Conservation (phyloP, 2,113 vertebrate genomes). For the Thinocorus orbignyianus region DNA sequence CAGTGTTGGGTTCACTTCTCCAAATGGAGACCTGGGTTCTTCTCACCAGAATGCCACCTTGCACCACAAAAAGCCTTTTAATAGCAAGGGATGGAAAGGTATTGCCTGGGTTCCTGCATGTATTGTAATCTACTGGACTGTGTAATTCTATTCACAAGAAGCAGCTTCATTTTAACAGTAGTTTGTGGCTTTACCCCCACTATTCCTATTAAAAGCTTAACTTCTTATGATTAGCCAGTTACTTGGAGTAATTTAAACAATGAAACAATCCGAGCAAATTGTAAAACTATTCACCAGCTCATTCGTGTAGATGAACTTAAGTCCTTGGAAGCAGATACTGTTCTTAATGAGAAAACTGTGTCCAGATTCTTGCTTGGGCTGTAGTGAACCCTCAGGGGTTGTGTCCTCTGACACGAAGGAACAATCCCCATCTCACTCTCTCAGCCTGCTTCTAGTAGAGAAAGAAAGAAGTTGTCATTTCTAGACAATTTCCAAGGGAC, state of each 20-base stretch:
- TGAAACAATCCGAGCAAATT: neutral
- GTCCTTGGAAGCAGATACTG: neutral
- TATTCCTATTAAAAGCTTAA: neutral
- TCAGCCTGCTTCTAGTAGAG: neutral
- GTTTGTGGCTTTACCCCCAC: neutral
- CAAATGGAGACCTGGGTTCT: neutral
- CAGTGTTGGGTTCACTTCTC: neutral
- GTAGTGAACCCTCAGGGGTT: neutral
- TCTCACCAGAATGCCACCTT: neutral
- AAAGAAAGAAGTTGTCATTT: neutral
- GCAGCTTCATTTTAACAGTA: neutral
- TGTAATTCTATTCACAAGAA: neutral
- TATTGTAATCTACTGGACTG: neutral
- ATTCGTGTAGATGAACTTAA: neutral
- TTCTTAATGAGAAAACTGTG: constrained; percentile 4
- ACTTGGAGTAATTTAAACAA: neutral
- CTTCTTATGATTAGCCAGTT: neutral
- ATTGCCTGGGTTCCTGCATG: neutral
- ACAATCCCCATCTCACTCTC: neutral
- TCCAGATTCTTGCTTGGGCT: neutral
- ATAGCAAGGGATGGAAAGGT: neutral
- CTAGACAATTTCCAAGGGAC: neutral
- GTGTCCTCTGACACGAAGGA: neutral
- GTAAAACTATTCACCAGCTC: constrained; percentile 1
- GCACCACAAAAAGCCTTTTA: neutral